phyloP scores from a whole-genome alignment of 2,797 vertebrate species.

The Micropoecilia bifurca region DNA sequence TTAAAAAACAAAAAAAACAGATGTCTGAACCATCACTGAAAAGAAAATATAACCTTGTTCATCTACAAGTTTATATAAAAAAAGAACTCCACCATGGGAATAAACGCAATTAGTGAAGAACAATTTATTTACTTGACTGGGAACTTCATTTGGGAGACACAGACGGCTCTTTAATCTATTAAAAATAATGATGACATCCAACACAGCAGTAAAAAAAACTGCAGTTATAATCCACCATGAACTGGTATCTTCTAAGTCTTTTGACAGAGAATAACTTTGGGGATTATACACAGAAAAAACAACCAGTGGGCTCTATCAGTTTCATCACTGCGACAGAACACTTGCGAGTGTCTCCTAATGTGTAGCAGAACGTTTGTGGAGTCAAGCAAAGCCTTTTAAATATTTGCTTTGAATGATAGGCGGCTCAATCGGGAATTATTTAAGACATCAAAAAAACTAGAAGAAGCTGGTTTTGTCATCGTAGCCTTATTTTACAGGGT shows the following conservation, averaged over 20 bases:
- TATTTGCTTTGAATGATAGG: conserved; percentile 50
- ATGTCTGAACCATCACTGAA: neutral
- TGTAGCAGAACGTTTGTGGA: conserved; percentile 45
- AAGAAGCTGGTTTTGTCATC: conserved; percentile 25
- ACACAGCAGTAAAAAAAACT: conserved; percentile 37
- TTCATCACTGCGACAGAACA: conserved; percentile 57
- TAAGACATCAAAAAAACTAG: conserved; percentile 32
- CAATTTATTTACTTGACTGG: conserved; percentile 45
- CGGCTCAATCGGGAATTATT: conserved; percentile 19
- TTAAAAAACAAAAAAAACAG: neutral
- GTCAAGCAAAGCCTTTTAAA: conserved; percentile 43
- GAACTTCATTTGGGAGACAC: conserved; percentile 38
- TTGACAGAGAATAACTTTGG: conserved; percentile 39
- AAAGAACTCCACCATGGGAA: conserved; percentile 27
- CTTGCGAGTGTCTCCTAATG: conserved; percentile 28
- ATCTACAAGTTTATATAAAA: conserved; percentile 18
- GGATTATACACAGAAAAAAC: conserved; percentile 59
- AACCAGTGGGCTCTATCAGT: conserved; percentile 56
- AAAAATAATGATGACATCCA: conserved; percentile 39
- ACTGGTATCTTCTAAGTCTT: conserved; percentile 62
- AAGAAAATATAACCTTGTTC: neutral
- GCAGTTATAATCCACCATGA: conserved; percentile 61
- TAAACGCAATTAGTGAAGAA: conserved; percentile 44
- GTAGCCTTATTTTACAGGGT: conserved; percentile 20
- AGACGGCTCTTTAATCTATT: conserved; percentile 46